phyloP scores from a whole-genome alignment of 2,888 invertebrate genomes.

The Dryomyza anilis region DNA sequence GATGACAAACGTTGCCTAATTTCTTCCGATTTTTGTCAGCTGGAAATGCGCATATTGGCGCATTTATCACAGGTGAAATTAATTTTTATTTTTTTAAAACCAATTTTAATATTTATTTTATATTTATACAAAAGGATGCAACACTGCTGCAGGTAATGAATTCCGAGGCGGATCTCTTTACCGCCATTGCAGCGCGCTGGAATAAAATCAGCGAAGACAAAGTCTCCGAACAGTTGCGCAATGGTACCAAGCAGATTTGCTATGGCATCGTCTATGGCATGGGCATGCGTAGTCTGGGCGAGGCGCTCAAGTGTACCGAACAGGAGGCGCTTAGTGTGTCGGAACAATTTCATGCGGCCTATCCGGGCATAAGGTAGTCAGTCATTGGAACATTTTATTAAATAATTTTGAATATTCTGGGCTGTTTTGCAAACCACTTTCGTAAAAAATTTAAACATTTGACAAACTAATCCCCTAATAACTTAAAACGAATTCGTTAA shows the following conservation, averaged over 20 bases:
- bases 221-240: conserved; percentile 79
- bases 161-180: conserved; percentile 78
- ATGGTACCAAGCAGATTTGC: conserved; percentile 89
- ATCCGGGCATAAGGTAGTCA: conserved; percentile 72
- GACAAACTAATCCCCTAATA: neutral
- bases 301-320: conserved; percentile 78
- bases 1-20: conserved; percentile 69
- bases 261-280: conserved; percentile 98
- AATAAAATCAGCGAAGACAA: conserved; percentile 71
- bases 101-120: neutral
- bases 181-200: conserved; percentile 85
- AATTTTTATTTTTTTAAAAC: too few species aligned
- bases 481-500: too few species aligned
- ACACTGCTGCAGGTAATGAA: conserved; percentile 72
- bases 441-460: too few species aligned
- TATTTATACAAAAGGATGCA: conserved; percentile 64
- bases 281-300: conserved; percentile 81
- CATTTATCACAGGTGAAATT: conserved; percentile 72
- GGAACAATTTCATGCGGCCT: conserved; percentile 79
- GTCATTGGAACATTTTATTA: too few species aligned
- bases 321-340: conserved; percentile 80
- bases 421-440: too few species aligned
- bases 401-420: too few species aligned
- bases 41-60: conserved; percentile 91
- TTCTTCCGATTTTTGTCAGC: conserved; percentile 94